A percentile compares a stretch with the other conserved stretches of the same genome.
Evolutionary conservation across 1,140 invertebrate genomes (phyloP).

Genomic region (Diorhabda carinulata): DNA sequence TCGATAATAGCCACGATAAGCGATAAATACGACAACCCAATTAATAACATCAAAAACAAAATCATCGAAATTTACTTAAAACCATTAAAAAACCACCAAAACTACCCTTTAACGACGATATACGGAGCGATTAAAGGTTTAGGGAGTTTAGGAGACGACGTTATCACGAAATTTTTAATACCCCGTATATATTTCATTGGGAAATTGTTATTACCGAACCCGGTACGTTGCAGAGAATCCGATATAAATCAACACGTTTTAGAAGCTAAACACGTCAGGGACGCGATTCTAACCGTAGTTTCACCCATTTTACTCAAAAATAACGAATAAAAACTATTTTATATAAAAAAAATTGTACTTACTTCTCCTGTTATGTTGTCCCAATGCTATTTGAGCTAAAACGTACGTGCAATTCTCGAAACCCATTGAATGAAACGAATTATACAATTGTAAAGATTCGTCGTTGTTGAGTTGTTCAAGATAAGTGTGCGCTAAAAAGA

Average conservation of each 20-base stretch:
- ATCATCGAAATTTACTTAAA: slow-evolving; percentile 30
- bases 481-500: slow-evolving; percentile 88
- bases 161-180: slow-evolving; percentile 25
- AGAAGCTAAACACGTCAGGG: slow-evolving; percentile 30
- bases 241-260: slow-evolving; percentile 27
- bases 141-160: slow-evolving; percentile 32
- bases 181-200: slow-evolving; percentile 25
- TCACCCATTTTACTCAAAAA: slow-evolving; percentile 31
- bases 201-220: slow-evolving; percentile 25
- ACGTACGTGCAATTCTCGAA: slow-evolving; percentile 87
- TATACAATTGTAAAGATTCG: slow-evolving; percentile 82
- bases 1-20: slow-evolving; percentile 29
- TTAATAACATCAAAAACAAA: slow-evolving; percentile 32
- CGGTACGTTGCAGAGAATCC: slow-evolving; percentile 22
- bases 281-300: slow-evolving; percentile 27
- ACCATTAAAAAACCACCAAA: slow-evolving; percentile 25
- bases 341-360: slow-evolving; percentile 30
- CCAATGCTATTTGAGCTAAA: slow-evolving; percentile 87
- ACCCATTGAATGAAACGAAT: slow-evolving; percentile 68
- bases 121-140: slow-evolving; percentile 36
- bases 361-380: slow-evolving; percentile 90
- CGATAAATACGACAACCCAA: slow-evolving; percentile 25
- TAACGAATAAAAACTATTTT: neutral
- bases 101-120: slow-evolving; percentile 27
- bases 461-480: slow-evolving; percentile 88